These are phyloP conservation scores for Siniperca knerii DNA, from an alignment of 2,113 vertebrate genomes.

Conservation along the genomic window DNA sequence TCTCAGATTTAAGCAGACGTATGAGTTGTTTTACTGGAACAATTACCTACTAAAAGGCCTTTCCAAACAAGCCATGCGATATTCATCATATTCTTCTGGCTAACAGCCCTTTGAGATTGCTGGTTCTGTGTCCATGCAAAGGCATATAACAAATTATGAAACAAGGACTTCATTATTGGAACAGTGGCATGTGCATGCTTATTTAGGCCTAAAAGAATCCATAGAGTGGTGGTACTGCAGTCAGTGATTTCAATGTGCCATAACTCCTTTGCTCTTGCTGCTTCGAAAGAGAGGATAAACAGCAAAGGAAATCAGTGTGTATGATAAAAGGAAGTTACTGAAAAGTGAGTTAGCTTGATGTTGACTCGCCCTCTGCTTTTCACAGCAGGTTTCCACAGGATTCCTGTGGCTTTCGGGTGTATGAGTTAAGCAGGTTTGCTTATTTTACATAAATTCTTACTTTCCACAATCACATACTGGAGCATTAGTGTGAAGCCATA, in stretches of 20 bases:
- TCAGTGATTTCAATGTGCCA: constrained; percentile 10
- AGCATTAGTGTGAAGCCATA: background rate
- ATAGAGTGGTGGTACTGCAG: constrained; percentile 7
- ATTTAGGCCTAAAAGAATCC: constrained; percentile 36
- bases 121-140: constrained; percentile 27
- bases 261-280: constrained; percentile 28
- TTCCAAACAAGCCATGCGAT: constrained; percentile 62
- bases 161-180: constrained; percentile 44
- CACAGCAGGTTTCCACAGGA: constrained; percentile 21
- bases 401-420: constrained; percentile 28
- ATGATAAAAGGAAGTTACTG: constrained; percentile 35
- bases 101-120: constrained; percentile 32
- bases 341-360: constrained; percentile 31
- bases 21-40: constrained; percentile 50
- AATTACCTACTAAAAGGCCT: constrained; percentile 58
- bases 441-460: constrained; percentile 4
- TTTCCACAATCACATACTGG: constrained; percentile 4
- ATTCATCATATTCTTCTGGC: constrained; percentile 58
- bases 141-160: constrained; percentile 39
- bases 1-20: constrained; percentile 33
- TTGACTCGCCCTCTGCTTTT: constrained; percentile 5
- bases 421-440: constrained; percentile 8
- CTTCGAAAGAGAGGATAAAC: constrained; percentile 5
- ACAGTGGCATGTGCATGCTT: constrained; percentile 19
- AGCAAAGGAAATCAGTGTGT: background rate